Evolutionary conservation across 2,888 invertebrate species (phyloP).

Genomic region (Phaonia tiefii): DNA sequence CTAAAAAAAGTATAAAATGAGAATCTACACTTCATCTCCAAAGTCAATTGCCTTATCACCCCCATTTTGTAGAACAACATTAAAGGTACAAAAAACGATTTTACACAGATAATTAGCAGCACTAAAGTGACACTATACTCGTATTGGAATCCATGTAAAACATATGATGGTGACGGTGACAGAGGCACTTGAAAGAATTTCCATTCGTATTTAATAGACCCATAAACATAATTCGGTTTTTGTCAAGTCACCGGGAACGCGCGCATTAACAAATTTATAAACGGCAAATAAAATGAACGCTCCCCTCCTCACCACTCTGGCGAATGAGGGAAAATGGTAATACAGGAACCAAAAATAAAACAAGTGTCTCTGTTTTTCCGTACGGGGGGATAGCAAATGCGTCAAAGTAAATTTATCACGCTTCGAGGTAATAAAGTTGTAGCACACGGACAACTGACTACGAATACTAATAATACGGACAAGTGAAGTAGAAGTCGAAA

Average conservation of each 20-base stretch:
- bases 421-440: slow-evolving; percentile 38
- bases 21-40: no score
- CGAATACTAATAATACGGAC: slow-evolving; percentile 60
- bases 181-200: slow-evolving; percentile 9
- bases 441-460: slow-evolving; percentile 16
- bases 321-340: neutral
- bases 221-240: slow-evolving; percentile 26
- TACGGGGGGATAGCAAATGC: neutral
- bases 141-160: neutral
- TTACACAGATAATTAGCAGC: slow-evolving; percentile 32
- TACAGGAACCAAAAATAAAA: slow-evolving; percentile 2
- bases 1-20: no score
- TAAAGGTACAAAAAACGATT: slow-evolving; percentile 20
- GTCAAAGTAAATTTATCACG: slow-evolving; percentile 30
- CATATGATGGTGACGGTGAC: neutral
- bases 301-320: neutral
- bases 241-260: slow-evolving; percentile 27
- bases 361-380: neutral
- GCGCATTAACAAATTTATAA: slow-evolving; percentile 21
- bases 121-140: neutral
- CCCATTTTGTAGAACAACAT: neutral
- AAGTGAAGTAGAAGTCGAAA: no score
- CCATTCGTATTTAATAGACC: slow-evolving; percentile 28
- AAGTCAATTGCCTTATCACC: slow-evolving; percentile 11
- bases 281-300: neutral